These are phyloP conservation scores for Parapsyche elsis DNA, from an alignment of 1,140 invertebrate genomes.

Conservation along the genomic window DNA sequence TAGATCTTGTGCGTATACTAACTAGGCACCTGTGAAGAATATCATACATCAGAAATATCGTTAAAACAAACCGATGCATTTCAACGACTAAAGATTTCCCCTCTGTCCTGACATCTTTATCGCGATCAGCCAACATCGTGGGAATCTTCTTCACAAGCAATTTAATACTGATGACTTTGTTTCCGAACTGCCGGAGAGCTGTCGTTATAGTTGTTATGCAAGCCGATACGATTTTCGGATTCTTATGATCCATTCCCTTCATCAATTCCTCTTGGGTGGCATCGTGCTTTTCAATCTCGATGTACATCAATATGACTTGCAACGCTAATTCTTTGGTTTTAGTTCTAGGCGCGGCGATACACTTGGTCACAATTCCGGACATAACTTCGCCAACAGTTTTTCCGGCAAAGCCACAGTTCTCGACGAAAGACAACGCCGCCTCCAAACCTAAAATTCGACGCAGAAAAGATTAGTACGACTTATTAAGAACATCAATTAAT, in stretches of 20 bases:
- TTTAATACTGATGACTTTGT: constrained; percentile 91
- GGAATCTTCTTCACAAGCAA: constrained; percentile 89
- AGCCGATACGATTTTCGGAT: constrained; percentile 92
- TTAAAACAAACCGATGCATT: constrained; percentile 82
- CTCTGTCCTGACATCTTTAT: constrained; percentile 93
- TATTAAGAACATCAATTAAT: not conserved
- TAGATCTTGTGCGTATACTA: too few species aligned
- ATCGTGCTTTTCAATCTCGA: constrained; percentile 97
- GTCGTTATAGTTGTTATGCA: constrained; percentile 82
- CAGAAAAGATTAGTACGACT: constrained; percentile 15
- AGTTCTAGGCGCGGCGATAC: constrained; percentile 88
- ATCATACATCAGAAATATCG: too few species aligned
- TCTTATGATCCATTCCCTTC: constrained; percentile 95
- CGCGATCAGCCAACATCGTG: constrained; percentile 87
- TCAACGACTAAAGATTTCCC: constrained; percentile 89
- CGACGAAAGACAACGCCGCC: constrained; percentile 88
- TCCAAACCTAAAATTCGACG: constrained; percentile 77
- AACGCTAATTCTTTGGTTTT: constrained; percentile 92
- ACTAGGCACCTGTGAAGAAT: too few species aligned
- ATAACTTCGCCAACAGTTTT: constrained; percentile 92
- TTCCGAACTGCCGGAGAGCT: constrained; percentile 88
- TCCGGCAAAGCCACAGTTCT: constrained; percentile 86
- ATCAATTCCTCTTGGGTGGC: constrained; percentile 89
- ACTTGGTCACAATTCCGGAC: constrained; percentile 89
- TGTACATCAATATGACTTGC: constrained; percentile 91